phyloP scores from a whole-genome alignment of 2,797 vertebrate genomes.

The Melanogrammus aeglefinus region DNA sequence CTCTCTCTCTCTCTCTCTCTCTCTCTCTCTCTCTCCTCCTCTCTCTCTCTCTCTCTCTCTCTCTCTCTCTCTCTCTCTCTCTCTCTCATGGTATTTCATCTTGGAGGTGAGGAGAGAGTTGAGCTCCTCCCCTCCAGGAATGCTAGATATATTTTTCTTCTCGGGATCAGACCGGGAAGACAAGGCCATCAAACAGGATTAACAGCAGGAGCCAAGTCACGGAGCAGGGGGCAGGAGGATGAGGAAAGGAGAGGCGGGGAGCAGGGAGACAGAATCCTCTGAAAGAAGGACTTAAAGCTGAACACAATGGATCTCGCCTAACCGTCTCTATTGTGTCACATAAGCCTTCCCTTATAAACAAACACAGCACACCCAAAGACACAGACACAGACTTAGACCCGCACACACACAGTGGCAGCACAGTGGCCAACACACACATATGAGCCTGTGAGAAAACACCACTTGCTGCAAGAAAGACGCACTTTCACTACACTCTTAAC shows the following conservation, averaged over 20 bases:
- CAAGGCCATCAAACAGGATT: neutral
- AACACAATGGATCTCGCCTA: constrained; percentile 34
- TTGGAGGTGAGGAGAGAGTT: too few relatives aligned
- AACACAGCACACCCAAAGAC: constrained; percentile 9
- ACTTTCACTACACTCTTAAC: too few relatives aligned
- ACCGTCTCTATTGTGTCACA: constrained; percentile 54
- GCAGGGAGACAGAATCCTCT: constrained; percentile 34
- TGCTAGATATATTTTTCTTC: neutral
- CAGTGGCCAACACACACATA: neutral
- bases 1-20: too few relatives aligned
- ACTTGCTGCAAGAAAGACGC: too few relatives aligned
- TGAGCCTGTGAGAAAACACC: too few relatives aligned
- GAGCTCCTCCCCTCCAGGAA: neutral
- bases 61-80: too few relatives aligned
- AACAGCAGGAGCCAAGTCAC: neutral
- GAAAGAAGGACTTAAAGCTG: constrained; percentile 29
- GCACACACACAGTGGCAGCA: neutral
- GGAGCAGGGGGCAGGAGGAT: neutral
- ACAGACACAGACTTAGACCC: constrained; percentile 11
- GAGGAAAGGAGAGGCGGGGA: neutral
- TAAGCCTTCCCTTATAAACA: constrained; percentile 57
- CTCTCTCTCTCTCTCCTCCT: too few relatives aligned
- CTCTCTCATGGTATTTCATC: too few relatives aligned
- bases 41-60: too few relatives aligned
- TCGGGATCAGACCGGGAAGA: neutral